Evolutionary conservation across 2,797 vertebrate species (phyloP).

Genomic region (Paramormyrops hopkinsi): DNA sequence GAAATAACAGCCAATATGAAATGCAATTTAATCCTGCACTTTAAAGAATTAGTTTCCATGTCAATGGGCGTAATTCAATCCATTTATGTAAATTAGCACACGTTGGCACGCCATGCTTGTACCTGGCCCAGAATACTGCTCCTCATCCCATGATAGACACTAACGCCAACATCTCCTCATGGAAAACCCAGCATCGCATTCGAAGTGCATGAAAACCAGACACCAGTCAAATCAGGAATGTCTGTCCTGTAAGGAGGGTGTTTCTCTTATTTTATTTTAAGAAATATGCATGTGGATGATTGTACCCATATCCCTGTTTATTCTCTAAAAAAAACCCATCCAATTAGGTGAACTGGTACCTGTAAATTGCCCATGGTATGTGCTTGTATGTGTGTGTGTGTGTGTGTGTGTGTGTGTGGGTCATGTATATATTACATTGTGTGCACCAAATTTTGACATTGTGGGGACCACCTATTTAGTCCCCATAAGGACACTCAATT

Average conservation of each 20-base stretch:
- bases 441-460: neutral
- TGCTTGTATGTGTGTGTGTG: neutral
- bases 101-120: constrained; percentile 48
- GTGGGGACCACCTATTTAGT: neutral
- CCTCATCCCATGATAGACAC: constrained; percentile 49
- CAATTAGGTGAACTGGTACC: neutral
- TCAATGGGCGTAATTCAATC: constrained; percentile 53
- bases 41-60: constrained; percentile 57
- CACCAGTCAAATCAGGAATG: constrained; percentile 63
- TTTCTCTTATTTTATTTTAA: neutral
- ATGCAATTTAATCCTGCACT: constrained; percentile 60
- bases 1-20: constrained; percentile 61
- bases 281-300: neutral
- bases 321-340: neutral
- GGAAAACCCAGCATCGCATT: constrained; percentile 55
- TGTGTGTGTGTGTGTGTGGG: neutral
- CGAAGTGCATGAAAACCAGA: constrained; percentile 61
- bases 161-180: constrained; percentile 48
- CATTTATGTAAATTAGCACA: constrained; percentile 51
- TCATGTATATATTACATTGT: neutral
- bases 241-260: constrained; percentile 34
- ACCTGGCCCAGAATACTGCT: constrained; percentile 58
- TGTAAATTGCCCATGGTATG: neutral
- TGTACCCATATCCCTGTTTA: neutral
- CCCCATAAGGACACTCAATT: neutral